phyloP scores from a whole-genome alignment of 2,888 invertebrate genomes.

The Scrobipalpa atriplicella region DNA sequence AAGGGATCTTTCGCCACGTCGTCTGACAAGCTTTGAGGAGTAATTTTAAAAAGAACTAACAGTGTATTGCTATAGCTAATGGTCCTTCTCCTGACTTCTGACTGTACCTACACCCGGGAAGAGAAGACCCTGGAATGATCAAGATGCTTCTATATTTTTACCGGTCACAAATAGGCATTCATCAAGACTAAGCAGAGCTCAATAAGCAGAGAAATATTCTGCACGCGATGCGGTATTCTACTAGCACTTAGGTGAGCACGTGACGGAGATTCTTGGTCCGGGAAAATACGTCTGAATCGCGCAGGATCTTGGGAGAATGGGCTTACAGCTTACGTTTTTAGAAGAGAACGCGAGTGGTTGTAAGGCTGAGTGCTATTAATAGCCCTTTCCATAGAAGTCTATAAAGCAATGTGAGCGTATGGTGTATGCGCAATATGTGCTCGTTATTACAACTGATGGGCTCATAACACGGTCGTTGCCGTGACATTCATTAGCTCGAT shows the following conservation, averaged over 20 bases:
- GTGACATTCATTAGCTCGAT: slow-evolving; percentile 60
- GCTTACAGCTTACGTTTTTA: no score
- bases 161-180: neutral
- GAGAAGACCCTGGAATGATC: no score
- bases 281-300: slow-evolving; percentile 2
- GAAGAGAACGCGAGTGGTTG: neutral
- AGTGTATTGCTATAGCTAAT: no score
- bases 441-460: slow-evolving; percentile 50
- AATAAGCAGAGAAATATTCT: neutral
- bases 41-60: no score
- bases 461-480: slow-evolving; percentile 59
- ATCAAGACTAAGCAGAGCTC: slow-evolving; percentile 1
- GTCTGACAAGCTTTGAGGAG: no score
- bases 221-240: slow-evolving; percentile 4
- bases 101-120: no score
- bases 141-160: no score
- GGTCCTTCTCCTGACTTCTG: no score
- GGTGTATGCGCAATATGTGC: slow-evolving; percentile 17
- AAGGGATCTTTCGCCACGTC: no score
- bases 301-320: neutral
- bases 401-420: slow-evolving; percentile 31
- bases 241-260: slow-evolving; percentile 6
- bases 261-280: slow-evolving; percentile 2
- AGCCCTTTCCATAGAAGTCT: neutral
- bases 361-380: neutral